Conservation (phyloP, 2,888 invertebrate genomes). For the Orthonevra nobilis region DNA sequence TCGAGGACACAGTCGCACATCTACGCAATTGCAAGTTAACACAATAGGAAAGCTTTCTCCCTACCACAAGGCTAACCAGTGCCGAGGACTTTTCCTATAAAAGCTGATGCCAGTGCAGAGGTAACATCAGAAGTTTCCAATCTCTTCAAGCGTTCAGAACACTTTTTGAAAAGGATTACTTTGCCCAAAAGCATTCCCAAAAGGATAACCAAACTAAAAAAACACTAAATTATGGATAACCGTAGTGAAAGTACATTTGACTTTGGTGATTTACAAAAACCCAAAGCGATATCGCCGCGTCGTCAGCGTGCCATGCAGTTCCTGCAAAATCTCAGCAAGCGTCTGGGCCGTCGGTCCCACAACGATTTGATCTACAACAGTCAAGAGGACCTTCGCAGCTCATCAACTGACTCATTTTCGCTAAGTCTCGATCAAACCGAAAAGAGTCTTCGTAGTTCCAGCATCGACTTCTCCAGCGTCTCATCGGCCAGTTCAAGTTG, state of each 20-base stretch:
- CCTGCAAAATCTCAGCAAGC: constrained; percentile 64
- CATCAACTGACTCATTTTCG: constrained; percentile 78
- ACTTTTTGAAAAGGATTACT: constrained; percentile 47
- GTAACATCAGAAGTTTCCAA: constrained; percentile 50
- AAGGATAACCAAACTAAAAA: constrained; percentile 1
- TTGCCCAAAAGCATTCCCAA: neutral
- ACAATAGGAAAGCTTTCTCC: constrained; percentile 26
- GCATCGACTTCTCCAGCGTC: constrained; percentile 80
- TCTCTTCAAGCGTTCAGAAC: constrained; percentile 39
- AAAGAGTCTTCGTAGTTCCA: constrained; percentile 73
- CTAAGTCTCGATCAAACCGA: constrained; percentile 76
- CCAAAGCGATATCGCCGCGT: constrained; percentile 60
- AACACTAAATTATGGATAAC: constrained; percentile 52
- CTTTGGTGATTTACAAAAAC: constrained; percentile 52
- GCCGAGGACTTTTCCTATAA: constrained; percentile 35
- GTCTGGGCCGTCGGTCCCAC: constrained; percentile 56
- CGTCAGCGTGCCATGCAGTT: constrained; percentile 69
- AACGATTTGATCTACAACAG: constrained; percentile 78
- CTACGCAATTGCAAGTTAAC: constrained; percentile 51
- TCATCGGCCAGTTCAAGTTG: constrained; percentile 82
- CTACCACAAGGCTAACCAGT: constrained; percentile 9
- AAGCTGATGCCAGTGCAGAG: constrained; percentile 36
- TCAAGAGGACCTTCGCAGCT: constrained; percentile 81
- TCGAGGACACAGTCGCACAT: constrained; percentile 24
- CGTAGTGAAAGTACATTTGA: constrained; percentile 49